Conservation (phyloP, 1,140 invertebrate species). For the Brachionus rotundiformis region DNA sequence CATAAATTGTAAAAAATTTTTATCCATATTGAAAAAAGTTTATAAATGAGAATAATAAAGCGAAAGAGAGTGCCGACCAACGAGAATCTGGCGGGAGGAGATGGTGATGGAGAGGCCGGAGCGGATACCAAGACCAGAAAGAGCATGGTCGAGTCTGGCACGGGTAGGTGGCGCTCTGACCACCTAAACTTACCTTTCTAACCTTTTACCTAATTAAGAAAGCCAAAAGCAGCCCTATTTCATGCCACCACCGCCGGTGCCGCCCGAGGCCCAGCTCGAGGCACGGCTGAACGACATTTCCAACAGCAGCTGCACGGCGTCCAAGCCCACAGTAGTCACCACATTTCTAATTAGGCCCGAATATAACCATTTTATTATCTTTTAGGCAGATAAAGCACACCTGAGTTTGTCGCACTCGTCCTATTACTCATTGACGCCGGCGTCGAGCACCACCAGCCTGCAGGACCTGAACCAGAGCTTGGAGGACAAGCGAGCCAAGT, state of each 20-base stretch:
- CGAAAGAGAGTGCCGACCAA: constrained; percentile 29
- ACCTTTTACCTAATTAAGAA: neutral
- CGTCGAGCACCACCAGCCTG: constrained; percentile 15
- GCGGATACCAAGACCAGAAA: neutral
- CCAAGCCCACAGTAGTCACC: too few species aligned
- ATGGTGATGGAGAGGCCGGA: neutral
- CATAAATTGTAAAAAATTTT: neutral
- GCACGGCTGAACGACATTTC: neutral
- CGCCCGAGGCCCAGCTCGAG: neutral
- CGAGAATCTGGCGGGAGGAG: neutral
- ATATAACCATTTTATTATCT: too few species aligned
- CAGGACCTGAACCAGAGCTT: constrained; percentile 7
- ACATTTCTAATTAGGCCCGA: too few species aligned
- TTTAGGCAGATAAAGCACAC: too few species aligned
- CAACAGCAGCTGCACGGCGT: neutral
- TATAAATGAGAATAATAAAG: constrained; percentile 35
- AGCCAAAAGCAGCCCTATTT: neutral
- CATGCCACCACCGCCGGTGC: constrained; percentile 16
- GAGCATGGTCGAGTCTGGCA: neutral
- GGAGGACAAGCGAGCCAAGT: neutral
- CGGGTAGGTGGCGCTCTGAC: neutral
- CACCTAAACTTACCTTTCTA: too few species aligned
- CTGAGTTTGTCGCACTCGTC: neutral
- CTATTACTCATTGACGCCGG: constrained; percentile 10
- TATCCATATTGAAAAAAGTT: neutral